These are phyloP conservation scores for Hyperoplus lanceolatus DNA, from an alignment of 2,797 vertebrate genomes.

Conservation along the genomic window DNA sequence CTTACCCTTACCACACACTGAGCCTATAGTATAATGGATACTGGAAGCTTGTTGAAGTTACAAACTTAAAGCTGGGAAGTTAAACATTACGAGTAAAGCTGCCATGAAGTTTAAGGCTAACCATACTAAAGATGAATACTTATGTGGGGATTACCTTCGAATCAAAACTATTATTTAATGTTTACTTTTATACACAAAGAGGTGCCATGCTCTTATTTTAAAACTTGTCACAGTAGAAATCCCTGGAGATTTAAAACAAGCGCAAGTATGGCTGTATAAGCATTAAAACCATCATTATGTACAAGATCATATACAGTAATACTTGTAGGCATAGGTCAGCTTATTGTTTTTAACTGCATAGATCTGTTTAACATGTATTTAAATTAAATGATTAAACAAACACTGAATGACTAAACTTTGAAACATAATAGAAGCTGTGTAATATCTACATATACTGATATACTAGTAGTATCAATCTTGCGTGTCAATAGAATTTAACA, in stretches of 20 bases:
- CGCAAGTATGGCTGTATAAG: constrained; percentile 18
- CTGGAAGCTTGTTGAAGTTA: neutral
- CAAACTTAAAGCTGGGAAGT: constrained; percentile 17
- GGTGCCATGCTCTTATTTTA: constrained; percentile 38
- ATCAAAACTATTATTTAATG: constrained; percentile 17
- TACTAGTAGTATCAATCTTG: neutral
- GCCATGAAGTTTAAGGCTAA: constrained; percentile 58
- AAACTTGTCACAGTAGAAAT: constrained; percentile 44
- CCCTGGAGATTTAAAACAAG: constrained; percentile 30
- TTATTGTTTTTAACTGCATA: constrained; percentile 29
- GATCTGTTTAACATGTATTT: constrained; percentile 20
- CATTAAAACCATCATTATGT: constrained; percentile 56
- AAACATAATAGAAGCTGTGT: constrained; percentile 25
- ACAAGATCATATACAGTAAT: constrained; percentile 54
- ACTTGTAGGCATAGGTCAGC: constrained; percentile 17
- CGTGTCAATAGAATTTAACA: constrained; percentile 19
- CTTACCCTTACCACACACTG: neutral
- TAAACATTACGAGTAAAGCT: constrained; percentile 37
- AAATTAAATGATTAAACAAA: constrained; percentile 14
- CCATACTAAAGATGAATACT: neutral
- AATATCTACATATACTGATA: constrained; percentile 41
- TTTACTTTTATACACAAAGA: constrained; percentile 24
- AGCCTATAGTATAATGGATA: neutral
- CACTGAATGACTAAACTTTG: constrained; percentile 8
- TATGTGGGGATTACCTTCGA: neutral